Percentiles rank a stretch among this genome's conserved stretches.
These are phyloP conservation scores for Propithecus deckenii DNA, from an alignment of 2,797 vertebrate species.

Conservation along the genomic window DNA sequence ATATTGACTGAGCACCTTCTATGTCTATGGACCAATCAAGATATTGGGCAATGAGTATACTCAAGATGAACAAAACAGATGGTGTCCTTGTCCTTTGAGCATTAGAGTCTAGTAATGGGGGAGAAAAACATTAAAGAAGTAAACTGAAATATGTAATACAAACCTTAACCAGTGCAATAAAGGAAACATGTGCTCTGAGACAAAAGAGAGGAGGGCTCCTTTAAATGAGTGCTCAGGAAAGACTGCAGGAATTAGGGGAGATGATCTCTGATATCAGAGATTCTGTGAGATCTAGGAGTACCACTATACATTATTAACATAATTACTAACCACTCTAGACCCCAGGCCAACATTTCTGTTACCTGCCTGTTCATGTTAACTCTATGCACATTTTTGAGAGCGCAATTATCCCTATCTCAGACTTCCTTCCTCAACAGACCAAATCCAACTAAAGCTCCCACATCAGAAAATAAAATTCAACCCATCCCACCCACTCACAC, in stretches of 20 bases:
- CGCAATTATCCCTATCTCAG: background rate
- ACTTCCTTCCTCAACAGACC: background rate
- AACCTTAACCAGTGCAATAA: background rate
- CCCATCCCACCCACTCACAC: background rate
- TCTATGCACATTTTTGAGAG: background rate
- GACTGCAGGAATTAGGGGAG: background rate
- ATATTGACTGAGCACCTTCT: background rate
- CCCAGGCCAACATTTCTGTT: background rate
- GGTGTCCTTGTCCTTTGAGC: background rate
- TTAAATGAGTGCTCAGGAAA: background rate
- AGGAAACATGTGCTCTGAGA: background rate
- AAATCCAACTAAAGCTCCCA: background rate
- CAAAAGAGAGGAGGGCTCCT: background rate
- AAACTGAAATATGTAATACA: background rate
- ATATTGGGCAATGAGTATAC: background rate
- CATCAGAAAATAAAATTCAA: background rate
- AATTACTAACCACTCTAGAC: background rate
- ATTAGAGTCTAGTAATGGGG: background rate
- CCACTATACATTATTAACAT: background rate
- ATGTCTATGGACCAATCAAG: too few relatives aligned
- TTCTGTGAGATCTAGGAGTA: background rate
- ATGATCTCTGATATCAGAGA: background rate
- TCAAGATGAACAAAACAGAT: background rate
- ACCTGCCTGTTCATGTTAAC: background rate
- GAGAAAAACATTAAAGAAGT: background rate